Base-by-base conservation (phyloP, 1,140 invertebrate species). In the Drosophila santomea region DNA sequence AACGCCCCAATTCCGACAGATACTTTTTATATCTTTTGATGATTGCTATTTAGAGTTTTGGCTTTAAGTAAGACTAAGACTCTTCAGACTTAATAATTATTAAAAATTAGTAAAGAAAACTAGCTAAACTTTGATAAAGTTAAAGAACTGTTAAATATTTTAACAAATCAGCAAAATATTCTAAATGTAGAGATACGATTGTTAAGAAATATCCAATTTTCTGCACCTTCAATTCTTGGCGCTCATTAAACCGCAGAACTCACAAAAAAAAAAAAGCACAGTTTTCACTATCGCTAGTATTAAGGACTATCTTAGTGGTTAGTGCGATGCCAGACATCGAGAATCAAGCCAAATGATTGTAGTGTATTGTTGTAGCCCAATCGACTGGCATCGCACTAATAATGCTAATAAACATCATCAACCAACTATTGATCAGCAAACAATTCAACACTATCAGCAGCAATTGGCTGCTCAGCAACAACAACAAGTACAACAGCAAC, bases 401-500 rank as follows among this genome's bases (percentile, higher is more conserved):
- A 73, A 75, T 51, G 39, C 44, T 66, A 15, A 56, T 15, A 64
- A 55, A 81, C 50, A 94, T 90, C 77, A 81, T 91, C 78, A 92
- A 91, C 91, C 93, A 91, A 93, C 93, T 92, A 93, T 89, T 94
- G 93, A 94, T 93, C 93, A 90, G 83, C 85, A 80, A 93, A 93
- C 81, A 94, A 92, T 94, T 82, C 85, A 80, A 83, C 92, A 93
- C 61, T 92, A 93, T 84, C 91, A 93, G 79, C 92, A 93, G 78
- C 91, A 93, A 88, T 82, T 92, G 71, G 92, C 91, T 91, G 79
- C 91, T 92, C 93, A 92, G 81, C 93, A 93, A 86, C 93, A 92
- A 72, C 93, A 93, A 79, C 83, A 88, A 83, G 93, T 94, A 89
- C 92, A 94, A 89, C 94, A 94, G 84, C 94, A 95, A 91, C 94